phyloP scores from a whole-genome alignment of 2,888 invertebrate species.

The Allacma fusca region DNA sequence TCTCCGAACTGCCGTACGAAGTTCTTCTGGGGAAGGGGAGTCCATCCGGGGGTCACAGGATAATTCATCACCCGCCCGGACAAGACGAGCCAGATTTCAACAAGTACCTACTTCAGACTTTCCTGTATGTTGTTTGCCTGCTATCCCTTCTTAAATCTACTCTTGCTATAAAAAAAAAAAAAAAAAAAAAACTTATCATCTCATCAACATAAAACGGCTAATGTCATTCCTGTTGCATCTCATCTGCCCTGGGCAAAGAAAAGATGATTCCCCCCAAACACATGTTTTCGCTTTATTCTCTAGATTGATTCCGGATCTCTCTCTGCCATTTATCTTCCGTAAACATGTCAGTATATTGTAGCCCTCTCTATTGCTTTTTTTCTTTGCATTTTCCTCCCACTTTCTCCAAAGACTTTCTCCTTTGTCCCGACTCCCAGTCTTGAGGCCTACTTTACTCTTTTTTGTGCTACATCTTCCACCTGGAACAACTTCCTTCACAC shows the following conservation, averaged over 20 bases:
- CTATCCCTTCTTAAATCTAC: slow-evolving; percentile 1
- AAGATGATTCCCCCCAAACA: too few species aligned
- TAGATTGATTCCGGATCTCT: not conserved
- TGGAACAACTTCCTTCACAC: too few species aligned
- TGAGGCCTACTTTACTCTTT: too few species aligned
- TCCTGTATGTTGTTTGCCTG: slow-evolving; percentile 46
- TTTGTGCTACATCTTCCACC: too few species aligned
- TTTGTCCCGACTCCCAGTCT: too few species aligned
- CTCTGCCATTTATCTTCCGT: not conserved
- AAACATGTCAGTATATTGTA: not conserved
- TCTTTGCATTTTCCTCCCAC: too few species aligned
- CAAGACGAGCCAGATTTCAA: slow-evolving; percentile 66
- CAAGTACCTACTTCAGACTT: slow-evolving; percentile 65
- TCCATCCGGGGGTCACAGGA: slow-evolving; percentile 32
- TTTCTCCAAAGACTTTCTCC: too few species aligned
- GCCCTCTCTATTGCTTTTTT: not conserved
- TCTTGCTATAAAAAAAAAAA: not conserved
- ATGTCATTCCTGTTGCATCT: not conserved
- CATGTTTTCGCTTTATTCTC: too few species aligned
- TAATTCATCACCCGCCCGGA: slow-evolving; percentile 50
- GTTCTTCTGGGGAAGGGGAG: slow-evolving; percentile 50
- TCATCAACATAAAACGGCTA: too few species aligned
- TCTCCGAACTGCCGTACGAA: slow-evolving; percentile 44
- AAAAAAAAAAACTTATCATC: too few species aligned
- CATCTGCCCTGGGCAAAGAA: not conserved